Evolutionary conservation across 2,797 vertebrate genomes (phyloP).

Genomic region (Pipistrellus kuhlii): DNA sequence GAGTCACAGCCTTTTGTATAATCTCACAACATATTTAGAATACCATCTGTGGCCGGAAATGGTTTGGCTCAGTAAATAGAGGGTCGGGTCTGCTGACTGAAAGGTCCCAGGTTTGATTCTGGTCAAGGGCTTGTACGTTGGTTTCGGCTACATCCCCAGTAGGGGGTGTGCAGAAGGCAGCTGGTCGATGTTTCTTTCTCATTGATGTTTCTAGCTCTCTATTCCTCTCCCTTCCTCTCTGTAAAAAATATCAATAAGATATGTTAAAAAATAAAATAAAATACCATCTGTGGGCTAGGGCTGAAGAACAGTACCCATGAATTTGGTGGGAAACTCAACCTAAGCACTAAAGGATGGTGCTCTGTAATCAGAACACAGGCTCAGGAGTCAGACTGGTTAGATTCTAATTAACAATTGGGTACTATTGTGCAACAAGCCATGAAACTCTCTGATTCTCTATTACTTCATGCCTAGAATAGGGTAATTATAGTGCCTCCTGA

Average conservation of each 20-base stretch:
- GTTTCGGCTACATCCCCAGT: too few relatives aligned
- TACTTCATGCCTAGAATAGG: neutral
- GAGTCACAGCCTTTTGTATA: neutral
- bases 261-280: neutral
- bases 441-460: neutral
- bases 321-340: neutral
- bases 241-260: too few relatives aligned
- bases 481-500: neutral
- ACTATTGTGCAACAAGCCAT: neutral
- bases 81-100: too few relatives aligned
- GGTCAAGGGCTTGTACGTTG: too few relatives aligned
- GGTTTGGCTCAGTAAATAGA: too few relatives aligned
- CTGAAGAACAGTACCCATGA: neutral
- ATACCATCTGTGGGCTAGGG: neutral
- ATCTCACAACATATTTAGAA: slow-evolving; percentile 21
- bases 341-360: neutral
- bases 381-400: neutral
- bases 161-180: too few relatives aligned
- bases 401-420: neutral
- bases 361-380: neutral
- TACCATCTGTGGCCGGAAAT: neutral
- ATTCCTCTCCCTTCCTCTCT: too few relatives aligned
- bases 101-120: too few relatives aligned
- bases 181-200: too few relatives aligned
- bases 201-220: too few relatives aligned